Evolutionary conservation across 2,113 vertebrate species (phyloP).

Genomic region (Lamprologus callipterus): DNA sequence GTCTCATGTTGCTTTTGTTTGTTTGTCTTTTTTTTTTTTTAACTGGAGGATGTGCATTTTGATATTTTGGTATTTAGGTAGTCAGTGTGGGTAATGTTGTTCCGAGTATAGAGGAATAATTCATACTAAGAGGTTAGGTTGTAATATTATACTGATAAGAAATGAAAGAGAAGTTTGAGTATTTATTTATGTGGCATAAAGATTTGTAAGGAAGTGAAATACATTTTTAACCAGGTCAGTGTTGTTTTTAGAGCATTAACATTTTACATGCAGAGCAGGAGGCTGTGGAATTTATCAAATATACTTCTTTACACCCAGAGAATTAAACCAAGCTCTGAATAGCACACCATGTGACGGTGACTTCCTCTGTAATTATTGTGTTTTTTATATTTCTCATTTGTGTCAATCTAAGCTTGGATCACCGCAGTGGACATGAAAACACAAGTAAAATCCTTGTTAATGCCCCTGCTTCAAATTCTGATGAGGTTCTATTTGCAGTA

Average conservation of each 20-base stretch:
- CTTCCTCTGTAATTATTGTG: background rate
- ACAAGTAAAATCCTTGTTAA: background rate
- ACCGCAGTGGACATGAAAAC: background rate
- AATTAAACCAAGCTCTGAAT: background rate
- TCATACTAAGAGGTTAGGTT: background rate
- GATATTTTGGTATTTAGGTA: background rate
- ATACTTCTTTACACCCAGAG: background rate
- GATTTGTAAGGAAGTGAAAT: background rate
- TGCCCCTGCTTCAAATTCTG: background rate
- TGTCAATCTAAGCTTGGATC: background rate
- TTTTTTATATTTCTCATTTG: background rate
- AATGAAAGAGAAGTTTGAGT: background rate
- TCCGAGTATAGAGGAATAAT: background rate
- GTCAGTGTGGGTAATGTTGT: background rate
- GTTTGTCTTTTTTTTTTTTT: background rate
- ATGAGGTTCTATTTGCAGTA: constrained; percentile 1
- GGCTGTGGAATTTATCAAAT: background rate
- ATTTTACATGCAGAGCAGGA: background rate
- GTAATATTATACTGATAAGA: constrained; percentile 1
- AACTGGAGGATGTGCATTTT: constrained; percentile 2
- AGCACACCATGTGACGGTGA: background rate
- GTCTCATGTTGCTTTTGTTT: constrained; percentile 27
- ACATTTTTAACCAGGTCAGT: background rate
- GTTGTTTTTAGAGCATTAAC: background rate
- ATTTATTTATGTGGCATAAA: background rate